Conservation (phyloP, 1,140 invertebrate genomes). For the Branchinecta lynchi region DNA sequence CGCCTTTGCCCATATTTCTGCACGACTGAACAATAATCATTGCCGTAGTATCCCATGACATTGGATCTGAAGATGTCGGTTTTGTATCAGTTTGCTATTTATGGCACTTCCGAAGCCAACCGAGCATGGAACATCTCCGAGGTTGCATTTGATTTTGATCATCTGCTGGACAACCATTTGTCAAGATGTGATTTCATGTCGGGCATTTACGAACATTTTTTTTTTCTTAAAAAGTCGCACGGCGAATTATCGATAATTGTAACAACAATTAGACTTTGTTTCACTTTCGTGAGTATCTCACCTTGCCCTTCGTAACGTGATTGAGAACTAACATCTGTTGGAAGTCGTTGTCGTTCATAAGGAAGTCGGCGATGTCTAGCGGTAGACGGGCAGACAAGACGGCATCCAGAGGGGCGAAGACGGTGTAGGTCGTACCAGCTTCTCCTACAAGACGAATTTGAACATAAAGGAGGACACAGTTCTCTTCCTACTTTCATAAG, state of each 20-base stretch:
- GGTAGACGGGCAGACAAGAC: not conserved
- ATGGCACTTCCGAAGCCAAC: too few relatives aligned
- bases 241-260: not conserved
- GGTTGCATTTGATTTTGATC: too few relatives aligned
- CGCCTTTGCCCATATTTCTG: too few relatives aligned
- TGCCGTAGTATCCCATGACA: too few relatives aligned
- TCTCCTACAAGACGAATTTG: not conserved
- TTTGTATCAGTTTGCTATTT: too few relatives aligned
- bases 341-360: not conserved
- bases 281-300: not conserved
- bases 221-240: not conserved
- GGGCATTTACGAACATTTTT: not conserved
- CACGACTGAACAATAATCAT: too few relatives aligned
- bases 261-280: not conserved
- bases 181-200: too few relatives aligned
- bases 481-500: not conserved
- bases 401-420: not conserved
- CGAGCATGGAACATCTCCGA: too few relatives aligned
- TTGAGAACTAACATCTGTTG: slow-evolving; percentile 8
- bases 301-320: slow-evolving; percentile 1
- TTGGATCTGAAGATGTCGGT: too few relatives aligned
- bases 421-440: not conserved
- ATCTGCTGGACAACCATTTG: too few relatives aligned
- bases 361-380: not conserved
- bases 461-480: not conserved